Evolutionary conservation across 2,888 invertebrate genomes (phyloP), one percentile per base, ranked within the genome.

Genomic region (Penaeus monodon): DNA sequence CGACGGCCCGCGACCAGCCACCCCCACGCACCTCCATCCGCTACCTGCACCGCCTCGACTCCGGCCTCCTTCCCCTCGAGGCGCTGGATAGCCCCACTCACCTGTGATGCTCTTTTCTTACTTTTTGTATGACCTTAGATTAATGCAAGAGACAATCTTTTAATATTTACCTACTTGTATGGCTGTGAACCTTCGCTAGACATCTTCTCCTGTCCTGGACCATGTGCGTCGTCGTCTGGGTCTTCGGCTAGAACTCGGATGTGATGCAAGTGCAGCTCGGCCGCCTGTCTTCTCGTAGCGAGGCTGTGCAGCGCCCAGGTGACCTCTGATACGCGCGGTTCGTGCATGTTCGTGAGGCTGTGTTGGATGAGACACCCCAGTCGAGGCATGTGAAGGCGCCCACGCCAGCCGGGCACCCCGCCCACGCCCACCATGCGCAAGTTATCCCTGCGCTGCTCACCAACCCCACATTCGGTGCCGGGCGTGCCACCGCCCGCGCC

Each of bases 391-490:
- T 85, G 81, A 80, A 81, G 76, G 76, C 76, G 63, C 29, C 66
- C 49, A 49, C 65, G 70, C 76, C 81, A 44, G n/a, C 74, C 29
- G 80, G 80, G 80, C 44, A 78, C 79, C 80, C 83, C 81, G 27
- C 65, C 66, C 76, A 84, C 70, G 84, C 81, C 66, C 78, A 88
- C 78, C 81, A 88, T 88, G 89, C 86, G 89, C 73, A 89, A 88
- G 82, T 73, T 88, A 66, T 88, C 89, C n/a, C 79, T 89, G 81
- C 83, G 89, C 22, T 89, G 88, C 84, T 88, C 89, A 44, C 83
- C 88, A 27, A 86, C 82, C 89, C 84, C 88, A 29, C 84, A 81
- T 64, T 73, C 76, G 33, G 78, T 66, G 77, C 76, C 86, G 83
- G 76, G 78, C 57, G 77, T 77, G 38, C 79, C 85, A 22, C 88